These are phyloP conservation scores for Echinops telfairi DNA, from an alignment of 2,113 vertebrate genomes.

Conservation along the genomic window DNA sequence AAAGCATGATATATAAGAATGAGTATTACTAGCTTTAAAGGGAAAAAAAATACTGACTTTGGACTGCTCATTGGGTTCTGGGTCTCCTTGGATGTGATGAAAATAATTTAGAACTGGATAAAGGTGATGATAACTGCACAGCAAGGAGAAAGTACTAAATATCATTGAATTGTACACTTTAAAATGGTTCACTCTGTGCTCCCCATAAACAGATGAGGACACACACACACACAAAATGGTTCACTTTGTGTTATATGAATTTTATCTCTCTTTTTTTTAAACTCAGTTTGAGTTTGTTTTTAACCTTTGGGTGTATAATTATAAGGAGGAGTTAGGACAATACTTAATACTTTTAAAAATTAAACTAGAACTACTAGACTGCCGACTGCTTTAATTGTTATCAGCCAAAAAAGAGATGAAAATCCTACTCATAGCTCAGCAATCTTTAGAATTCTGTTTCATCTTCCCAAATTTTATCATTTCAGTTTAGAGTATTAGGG, in stretches of 20 bases:
- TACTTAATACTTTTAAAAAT: slow-evolving; percentile 8
- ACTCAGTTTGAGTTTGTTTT: not conserved
- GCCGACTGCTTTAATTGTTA: slow-evolving; percentile 35
- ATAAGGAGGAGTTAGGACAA: not conserved
- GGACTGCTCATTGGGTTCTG: not conserved
- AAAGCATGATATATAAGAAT: not conserved
- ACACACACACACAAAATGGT: not conserved
- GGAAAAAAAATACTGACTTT: not conserved
- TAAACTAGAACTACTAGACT: not conserved
- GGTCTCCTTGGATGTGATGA: too few relatives aligned
- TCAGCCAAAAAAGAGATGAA: not conserved
- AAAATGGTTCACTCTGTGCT: not conserved
- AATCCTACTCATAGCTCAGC: slow-evolving; percentile 56
- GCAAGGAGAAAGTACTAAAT: not conserved
- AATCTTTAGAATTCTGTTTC: not conserved
- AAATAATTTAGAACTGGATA: not conserved
- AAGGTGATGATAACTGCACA: not conserved
- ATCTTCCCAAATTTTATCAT: not conserved
- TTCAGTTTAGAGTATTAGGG: slow-evolving; percentile 45
- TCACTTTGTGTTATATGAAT: not conserved
- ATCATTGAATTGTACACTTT: not conserved
- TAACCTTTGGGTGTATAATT: slow-evolving; percentile 66
- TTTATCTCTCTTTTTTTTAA: not conserved
- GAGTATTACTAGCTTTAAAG: not conserved
- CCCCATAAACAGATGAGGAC: too few relatives aligned